These are phyloP conservation scores for Paralichthys olivaceus DNA, from an alignment of 2,113 vertebrate genomes.

Conservation along the genomic window DNA sequence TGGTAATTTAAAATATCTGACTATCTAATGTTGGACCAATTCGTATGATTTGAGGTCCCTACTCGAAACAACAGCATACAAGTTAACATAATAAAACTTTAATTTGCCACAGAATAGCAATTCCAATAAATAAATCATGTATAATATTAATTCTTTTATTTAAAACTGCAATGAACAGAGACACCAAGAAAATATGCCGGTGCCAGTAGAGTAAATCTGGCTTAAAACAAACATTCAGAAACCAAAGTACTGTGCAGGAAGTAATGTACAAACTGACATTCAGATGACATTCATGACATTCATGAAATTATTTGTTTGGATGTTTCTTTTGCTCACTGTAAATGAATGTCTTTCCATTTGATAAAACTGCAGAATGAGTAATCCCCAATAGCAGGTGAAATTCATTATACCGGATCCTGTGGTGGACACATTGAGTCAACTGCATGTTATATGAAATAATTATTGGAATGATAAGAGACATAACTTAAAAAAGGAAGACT, in stretches of 20 bases:
- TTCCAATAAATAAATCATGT: not conserved
- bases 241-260: not conserved
- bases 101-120: not conserved
- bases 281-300: constrained; percentile 12
- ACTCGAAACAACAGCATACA: not conserved
- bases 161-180: constrained; percentile 37
- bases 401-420: not conserved
- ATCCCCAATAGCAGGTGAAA: not conserved
- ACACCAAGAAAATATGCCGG: constrained; percentile 9
- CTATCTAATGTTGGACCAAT: not conserved
- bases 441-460: not conserved
- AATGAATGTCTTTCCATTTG: not conserved
- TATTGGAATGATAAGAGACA: constrained; percentile 14
- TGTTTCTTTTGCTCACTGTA: not conserved
- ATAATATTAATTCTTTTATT: constrained; percentile 47
- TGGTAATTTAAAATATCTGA: not conserved
- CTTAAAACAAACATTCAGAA: not conserved
- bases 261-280: not conserved
- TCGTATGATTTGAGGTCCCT: not conserved
- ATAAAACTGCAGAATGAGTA: not conserved
- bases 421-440: not conserved
- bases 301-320: not conserved
- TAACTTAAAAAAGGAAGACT: constrained; percentile 5
- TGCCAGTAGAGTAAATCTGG: constrained; percentile 5
- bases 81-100: not conserved